Evolutionary conservation across 2,113 vertebrate species (phyloP).

Genomic region (Vulpes ferrilata): DNA sequence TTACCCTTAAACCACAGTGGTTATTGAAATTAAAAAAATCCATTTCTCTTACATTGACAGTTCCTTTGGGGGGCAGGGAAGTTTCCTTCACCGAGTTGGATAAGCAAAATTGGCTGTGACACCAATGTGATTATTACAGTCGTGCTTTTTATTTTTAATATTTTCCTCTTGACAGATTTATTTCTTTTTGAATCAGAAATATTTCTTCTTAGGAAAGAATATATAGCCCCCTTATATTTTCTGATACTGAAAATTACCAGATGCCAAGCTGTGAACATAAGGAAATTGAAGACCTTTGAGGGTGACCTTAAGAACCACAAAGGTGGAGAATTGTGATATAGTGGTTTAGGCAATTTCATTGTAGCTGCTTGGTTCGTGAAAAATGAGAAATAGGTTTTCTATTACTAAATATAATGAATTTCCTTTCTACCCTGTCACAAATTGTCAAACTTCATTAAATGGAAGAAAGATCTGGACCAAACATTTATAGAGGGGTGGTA

Average conservation of each 20-base stretch:
- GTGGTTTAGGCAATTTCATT: constrained; percentile 88
- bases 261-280: constrained; percentile 85
- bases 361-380: constrained; percentile 82
- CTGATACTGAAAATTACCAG: constrained; percentile 87
- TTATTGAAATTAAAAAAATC: constrained; percentile 86
- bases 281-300: constrained; percentile 88
- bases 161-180: constrained; percentile 90
- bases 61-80: constrained; percentile 3
- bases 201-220: constrained; percentile 84
- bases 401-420: constrained; percentile 92
- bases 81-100: constrained; percentile 63
- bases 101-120: constrained; percentile 85
- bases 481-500: constrained; percentile 63
- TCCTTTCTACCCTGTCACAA: constrained; percentile 88
- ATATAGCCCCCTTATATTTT: constrained; percentile 84
- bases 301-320: constrained; percentile 86
- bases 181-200: constrained; percentile 87
- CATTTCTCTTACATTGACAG: constrained; percentile 77
- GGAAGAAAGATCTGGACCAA: constrained; percentile 78
- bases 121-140: constrained; percentile 88
- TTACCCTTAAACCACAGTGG: constrained; percentile 80
- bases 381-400: constrained; percentile 91
- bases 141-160: constrained; percentile 89
- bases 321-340: constrained; percentile 83
- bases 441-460: constrained; percentile 91